Evolutionary conservation across 2,888 invertebrate genomes (phyloP), one percentile per base, ranked within the genome.

Genomic region (Hyalella azteca): DNA sequence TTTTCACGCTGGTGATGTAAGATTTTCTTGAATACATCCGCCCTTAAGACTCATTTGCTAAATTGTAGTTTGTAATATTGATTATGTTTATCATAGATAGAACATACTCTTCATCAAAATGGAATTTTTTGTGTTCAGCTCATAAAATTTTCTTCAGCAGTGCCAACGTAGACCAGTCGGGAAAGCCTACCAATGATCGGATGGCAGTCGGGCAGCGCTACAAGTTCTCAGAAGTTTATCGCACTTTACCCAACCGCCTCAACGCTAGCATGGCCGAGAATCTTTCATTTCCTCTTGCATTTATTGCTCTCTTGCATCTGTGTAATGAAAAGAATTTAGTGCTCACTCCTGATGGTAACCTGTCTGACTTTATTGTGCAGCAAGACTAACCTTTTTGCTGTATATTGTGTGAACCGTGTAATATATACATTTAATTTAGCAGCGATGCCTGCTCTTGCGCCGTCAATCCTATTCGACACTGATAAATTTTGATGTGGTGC

Each of bases 261-360:
- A 89, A 91, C 0, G 87, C 89, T 13, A 90, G 89, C 84, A 93
- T 93, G 91, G 89, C 90, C 0, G 92, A 92, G 77, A 92, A 94
- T 36, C 89, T 96, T 77, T 94, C 93, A 86, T 91, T 93, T 39
- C 92, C 94, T 0, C 90, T 95, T 78, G 93, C 94, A 0, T 92
- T 95, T 87, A 91, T 94, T 36, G 93, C 95, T 0, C 89, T 95
- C 26, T 89, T 96, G 4, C 95, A 96, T 89, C 89, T 96, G 85
- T 93, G 94, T 2, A 96, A 96, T 87, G 95, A 96, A 87, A 92
- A 92, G 86, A 91, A 90, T 49, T 88, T 94, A 0, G 87, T 77
- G 5, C 66, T 86, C 26, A 45, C 41, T 15, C 41, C 76, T n/a
- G 1, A n/a, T 19, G 79, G 77, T n/a, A 77, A 81, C 29, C 54